A percentile compares a stretch with the other conserved stretches of the same genome.
These are phyloP conservation scores for Lasiurus borealis DNA, from an alignment of 2,113 vertebrate genomes.

Conservation along the genomic window DNA sequence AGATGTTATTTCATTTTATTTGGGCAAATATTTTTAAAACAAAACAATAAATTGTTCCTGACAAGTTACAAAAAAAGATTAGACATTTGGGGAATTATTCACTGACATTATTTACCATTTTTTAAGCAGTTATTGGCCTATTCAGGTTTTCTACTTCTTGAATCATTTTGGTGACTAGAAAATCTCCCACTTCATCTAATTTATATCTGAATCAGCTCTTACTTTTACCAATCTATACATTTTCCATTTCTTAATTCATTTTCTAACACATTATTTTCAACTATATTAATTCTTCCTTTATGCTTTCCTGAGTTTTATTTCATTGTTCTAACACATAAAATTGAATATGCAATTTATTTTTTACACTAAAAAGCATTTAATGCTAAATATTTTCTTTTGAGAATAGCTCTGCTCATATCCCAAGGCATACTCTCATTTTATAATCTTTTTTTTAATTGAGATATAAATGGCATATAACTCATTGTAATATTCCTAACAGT, in stretches of 20 bases:
- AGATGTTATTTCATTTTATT: background rate
- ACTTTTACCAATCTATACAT: background rate
- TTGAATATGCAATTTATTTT: background rate
- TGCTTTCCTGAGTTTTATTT: background rate
- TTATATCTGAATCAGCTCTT: background rate
- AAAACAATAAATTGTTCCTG: background rate
- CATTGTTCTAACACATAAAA: background rate
- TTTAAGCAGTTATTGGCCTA: conserved; percentile 36
- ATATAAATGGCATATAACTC: background rate
- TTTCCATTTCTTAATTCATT: background rate
- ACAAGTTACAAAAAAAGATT: background rate
- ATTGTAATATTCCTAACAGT: background rate
- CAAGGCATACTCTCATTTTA: background rate
- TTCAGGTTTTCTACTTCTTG: background rate
- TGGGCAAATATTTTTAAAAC: background rate
- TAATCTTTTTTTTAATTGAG: background rate
- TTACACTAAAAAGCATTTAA: background rate
- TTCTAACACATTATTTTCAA: conserved; percentile 1
- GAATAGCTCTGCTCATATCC: background rate
- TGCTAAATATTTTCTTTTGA: background rate
- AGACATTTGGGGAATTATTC: background rate
- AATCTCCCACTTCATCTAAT: background rate
- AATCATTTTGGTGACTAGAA: background rate
- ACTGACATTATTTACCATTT: background rate
- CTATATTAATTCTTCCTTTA: background rate